Evolutionary conservation across 2,797 vertebrate species (phyloP).

Genomic region (Molossus alvarezi): DNA sequence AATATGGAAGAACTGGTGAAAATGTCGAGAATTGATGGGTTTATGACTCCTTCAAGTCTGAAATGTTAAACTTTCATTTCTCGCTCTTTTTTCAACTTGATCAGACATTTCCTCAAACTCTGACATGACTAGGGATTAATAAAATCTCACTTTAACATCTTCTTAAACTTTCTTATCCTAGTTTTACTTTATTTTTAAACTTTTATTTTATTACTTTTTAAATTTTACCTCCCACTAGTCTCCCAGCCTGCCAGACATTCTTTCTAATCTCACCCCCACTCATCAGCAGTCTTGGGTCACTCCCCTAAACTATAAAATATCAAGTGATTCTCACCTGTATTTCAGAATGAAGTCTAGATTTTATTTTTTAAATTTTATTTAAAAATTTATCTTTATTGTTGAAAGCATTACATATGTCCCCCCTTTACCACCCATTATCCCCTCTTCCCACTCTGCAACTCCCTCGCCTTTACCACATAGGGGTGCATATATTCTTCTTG

Average conservation of each 20-base stretch:
- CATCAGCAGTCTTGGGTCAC: not conserved
- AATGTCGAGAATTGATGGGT: constrained; percentile 51
- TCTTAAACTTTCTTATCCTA: not conserved
- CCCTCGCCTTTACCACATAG: too few relatives aligned
- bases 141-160: constrained; percentile 59
- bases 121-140: constrained; percentile 49
- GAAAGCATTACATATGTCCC: too few relatives aligned
- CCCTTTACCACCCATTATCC: too few relatives aligned
- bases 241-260: not conserved
- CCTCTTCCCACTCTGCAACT: too few relatives aligned
- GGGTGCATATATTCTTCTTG: too few relatives aligned
- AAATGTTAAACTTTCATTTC: constrained; percentile 62
- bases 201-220: too few relatives aligned
- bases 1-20: constrained; percentile 22
- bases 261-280: not conserved
- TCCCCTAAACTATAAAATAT: not conserved
- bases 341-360: constrained; percentile 11
- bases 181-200: not conserved
- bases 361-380: not conserved
- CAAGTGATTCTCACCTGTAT: not conserved
- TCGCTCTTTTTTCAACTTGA: constrained; percentile 41
- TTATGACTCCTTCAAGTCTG: constrained; percentile 52
- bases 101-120: constrained; percentile 39
- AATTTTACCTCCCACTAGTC: not conserved
- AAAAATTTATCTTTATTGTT: too few relatives aligned